Evolutionary conservation across 2,113 vertebrate species (phyloP).

Genomic region (Sitta europaea): DNA sequence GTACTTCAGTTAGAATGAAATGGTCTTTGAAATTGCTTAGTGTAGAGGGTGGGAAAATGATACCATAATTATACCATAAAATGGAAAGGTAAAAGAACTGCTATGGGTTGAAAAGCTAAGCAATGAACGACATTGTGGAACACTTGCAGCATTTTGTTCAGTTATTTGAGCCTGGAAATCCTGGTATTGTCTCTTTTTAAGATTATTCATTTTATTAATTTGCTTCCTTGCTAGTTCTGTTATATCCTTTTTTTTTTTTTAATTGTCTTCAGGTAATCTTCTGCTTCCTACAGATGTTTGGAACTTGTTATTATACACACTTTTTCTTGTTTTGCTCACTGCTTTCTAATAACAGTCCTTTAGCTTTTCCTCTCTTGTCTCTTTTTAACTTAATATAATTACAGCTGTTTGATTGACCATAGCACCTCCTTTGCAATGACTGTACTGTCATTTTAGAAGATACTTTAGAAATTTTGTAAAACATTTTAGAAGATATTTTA

Average conservation of each 20-base stretch:
- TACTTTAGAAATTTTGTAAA: too few relatives aligned
- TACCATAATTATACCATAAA: neutral
- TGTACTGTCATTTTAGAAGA: neutral
- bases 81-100: neutral
- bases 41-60: neutral
- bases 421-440: neutral
- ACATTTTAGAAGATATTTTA: neutral
- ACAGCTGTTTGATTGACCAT: neutral
- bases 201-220: neutral
- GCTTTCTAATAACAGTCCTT: neutral
- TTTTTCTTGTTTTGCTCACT: neutral
- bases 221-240: neutral
- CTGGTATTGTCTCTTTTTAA: neutral
- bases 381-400: neutral
- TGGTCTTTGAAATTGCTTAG: neutral
- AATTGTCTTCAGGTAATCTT: neutral
- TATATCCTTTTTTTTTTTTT: neutral
- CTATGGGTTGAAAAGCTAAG: neutral
- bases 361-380: neutral
- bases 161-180: neutral
- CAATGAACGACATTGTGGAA: rapidly evolving
- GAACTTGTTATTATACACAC: neutral
- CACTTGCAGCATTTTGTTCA: neutral
- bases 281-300: neutral
- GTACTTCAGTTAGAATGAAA: neutral